These are phyloP conservation scores for Drymodes brunneopygia DNA, from an alignment of 2,113 vertebrate genomes.

Conservation along the genomic window DNA sequence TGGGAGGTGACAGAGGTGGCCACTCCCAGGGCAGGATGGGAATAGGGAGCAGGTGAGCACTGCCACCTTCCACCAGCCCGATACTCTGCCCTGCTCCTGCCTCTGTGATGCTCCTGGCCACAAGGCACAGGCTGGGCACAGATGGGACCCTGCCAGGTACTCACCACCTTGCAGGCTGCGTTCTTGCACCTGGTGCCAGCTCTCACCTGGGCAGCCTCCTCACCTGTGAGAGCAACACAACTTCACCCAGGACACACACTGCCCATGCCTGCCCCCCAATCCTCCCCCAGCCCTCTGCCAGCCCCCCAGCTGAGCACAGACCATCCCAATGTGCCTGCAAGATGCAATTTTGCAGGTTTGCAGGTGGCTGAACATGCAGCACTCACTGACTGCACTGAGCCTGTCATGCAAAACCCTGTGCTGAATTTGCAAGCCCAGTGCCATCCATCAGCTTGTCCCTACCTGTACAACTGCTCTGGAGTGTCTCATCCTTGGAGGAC, in stretches of 20 bases:
- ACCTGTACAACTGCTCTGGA: constrained; percentile 14
- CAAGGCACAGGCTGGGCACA: rapidly evolving
- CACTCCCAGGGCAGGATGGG: rapidly evolving
- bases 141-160: constrained; percentile 13
- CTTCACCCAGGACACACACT: background rate
- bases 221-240: background rate
- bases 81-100: background rate
- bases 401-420: rapidly evolving
- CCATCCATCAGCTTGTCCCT: background rate
- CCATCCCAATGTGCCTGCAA: rapidly evolving
- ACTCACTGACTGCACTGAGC: background rate
- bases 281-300: background rate
- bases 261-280: rapidly evolving
- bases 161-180: constrained; percentile 85
- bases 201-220: background rate
- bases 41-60: rapidly evolving
- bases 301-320: background rate
- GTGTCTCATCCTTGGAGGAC: background rate
- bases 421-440: rapidly evolving
- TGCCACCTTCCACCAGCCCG: background rate
- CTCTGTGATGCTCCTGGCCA: background rate
- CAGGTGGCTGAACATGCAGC: background rate
- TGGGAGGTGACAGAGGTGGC: background rate
- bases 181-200: constrained; percentile 87
- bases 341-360: background rate